Evolutionary conservation across 2,113 vertebrate species (phyloP).

Genomic region (Pelvicachromis taeniatus): DNA sequence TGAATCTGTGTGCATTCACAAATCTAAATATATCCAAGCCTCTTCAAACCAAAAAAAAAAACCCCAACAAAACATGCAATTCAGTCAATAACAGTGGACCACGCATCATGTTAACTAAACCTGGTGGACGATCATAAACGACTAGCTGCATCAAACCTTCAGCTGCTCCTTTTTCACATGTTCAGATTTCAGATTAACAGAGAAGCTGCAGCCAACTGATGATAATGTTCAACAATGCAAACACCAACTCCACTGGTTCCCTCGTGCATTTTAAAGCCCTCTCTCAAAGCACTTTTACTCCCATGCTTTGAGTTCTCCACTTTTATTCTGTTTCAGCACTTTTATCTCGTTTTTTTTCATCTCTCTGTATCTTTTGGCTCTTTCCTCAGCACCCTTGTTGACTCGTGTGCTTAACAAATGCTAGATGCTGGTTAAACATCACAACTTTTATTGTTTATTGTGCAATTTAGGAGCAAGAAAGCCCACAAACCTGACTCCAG

Average conservation of each 20-base stretch:
- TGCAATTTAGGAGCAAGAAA: not conserved
- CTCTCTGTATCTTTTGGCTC: not conserved
- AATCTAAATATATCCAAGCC: not conserved
- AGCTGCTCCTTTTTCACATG: not conserved
- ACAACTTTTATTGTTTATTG: not conserved
- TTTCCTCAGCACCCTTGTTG: not conserved
- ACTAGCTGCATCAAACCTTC: not conserved
- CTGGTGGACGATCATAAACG: not conserved
- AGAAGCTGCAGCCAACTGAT: conserved; percentile 13
- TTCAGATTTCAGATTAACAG: not conserved
- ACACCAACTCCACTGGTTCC: not conserved
- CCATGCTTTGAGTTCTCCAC: not conserved
- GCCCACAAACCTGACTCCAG: not conserved
- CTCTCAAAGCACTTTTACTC: not conserved
- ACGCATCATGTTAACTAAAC: not conserved
- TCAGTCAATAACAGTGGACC: not conserved
- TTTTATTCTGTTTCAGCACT: not conserved
- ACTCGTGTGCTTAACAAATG: not conserved
- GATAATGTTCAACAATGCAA: not conserved
- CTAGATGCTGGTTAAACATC: not conserved
- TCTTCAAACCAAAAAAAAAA: not conserved
- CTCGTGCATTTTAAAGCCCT: not conserved
- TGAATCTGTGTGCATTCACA: not conserved
- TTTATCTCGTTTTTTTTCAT: not conserved
- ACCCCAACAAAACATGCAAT: not conserved